These are phyloP conservation scores for Grallaria varia DNA, from an alignment of 2,113 vertebrate species.

Conservation along the genomic window DNA sequence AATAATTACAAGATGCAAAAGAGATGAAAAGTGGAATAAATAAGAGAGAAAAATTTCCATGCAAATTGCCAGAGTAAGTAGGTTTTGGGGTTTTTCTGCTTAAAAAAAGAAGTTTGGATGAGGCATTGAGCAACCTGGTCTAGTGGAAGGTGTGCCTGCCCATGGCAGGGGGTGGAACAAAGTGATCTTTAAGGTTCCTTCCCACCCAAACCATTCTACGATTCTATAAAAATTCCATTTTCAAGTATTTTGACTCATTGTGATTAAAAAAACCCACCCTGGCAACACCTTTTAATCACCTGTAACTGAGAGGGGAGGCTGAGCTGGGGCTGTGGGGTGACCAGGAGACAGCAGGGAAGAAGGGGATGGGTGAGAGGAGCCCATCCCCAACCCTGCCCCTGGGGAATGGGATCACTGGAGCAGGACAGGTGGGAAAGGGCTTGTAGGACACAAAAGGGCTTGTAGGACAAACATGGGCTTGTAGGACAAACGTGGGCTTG, in stretches of 20 bases:
- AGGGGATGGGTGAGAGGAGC: neutral
- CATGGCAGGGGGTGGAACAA: neutral
- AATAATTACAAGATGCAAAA: neutral
- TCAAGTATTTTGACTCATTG: neutral
- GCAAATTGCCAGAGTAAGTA: neutral
- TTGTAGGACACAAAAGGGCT: no score
- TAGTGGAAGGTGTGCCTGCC: neutral
- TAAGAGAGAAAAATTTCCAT: neutral
- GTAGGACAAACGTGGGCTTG: accelerated
- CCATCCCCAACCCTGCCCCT: accelerated
- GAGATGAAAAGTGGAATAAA: neutral
- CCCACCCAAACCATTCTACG: neutral
- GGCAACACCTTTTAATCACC: neutral
- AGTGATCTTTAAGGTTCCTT: neutral
- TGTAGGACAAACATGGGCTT: neutral
- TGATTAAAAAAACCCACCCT: neutral
- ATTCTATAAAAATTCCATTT: neutral
- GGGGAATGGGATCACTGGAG: neutral
- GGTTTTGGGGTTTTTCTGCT: neutral
- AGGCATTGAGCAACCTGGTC: neutral
- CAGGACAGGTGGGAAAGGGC: neutral
- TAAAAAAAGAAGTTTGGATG: neutral
- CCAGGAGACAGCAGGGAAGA: neutral
- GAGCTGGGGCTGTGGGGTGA: neutral
- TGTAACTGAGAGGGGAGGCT: neutral